These are phyloP conservation scores for Mycteria americana DNA, from an alignment of 2,797 vertebrate genomes.

Conservation along the genomic window DNA sequence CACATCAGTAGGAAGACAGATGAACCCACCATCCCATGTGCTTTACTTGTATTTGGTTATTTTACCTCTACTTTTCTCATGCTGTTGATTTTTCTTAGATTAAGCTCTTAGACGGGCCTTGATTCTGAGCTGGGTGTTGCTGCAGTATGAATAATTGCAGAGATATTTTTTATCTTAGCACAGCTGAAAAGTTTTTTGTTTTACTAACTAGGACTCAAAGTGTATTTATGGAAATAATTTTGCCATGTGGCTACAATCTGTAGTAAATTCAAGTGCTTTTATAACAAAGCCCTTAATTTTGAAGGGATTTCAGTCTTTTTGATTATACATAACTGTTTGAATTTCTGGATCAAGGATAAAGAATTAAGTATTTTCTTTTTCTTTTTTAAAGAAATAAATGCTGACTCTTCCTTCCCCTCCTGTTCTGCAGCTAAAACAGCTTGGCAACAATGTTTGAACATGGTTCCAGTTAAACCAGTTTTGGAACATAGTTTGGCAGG, in stretches of 20 bases:
- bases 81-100: neutral
- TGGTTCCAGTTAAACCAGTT: constrained; percentile 27
- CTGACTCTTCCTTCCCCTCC: neutral
- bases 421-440: neutral
- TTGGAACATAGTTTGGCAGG: constrained; percentile 12
- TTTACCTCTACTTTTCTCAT: neutral
- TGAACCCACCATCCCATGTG: accelerated
- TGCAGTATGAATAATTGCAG: neutral
- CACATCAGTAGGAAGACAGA: neutral
- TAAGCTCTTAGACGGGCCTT: neutral
- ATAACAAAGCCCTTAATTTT: constrained; percentile 28
- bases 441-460: constrained; percentile 20
- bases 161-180: constrained; percentile 7
- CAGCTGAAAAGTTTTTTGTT: neutral
- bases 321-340: neutral
- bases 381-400: neutral
- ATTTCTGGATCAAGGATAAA: constrained; percentile 30
- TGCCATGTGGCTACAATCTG: constrained; percentile 32
- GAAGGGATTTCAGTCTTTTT: constrained; percentile 26
- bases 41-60: neutral
- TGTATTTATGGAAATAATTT: constrained; percentile 14
- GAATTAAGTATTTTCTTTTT: neutral
- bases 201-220: neutral
- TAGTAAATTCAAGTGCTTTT: constrained; percentile 32
- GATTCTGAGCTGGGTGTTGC: neutral